phyloP scores from a whole-genome alignment of 2,888 invertebrate species.

The Campoplex capitator region DNA sequence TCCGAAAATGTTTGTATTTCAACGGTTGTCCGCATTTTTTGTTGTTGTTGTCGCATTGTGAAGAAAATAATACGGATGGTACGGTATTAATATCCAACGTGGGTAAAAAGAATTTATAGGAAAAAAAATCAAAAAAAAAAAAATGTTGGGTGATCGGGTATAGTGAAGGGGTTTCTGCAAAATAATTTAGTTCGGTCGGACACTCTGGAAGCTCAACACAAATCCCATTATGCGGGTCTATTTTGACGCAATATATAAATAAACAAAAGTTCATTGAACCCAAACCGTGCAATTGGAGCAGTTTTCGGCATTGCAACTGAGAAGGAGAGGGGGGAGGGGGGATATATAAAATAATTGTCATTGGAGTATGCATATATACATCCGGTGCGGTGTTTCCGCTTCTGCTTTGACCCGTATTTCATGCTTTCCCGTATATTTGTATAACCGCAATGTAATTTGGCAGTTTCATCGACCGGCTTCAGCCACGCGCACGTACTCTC shows the following conservation, averaged over 20 bases:
- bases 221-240: constrained; percentile 67
- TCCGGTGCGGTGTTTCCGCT: constrained; percentile 20
- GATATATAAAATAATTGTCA: constrained; percentile 64
- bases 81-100: background rate
- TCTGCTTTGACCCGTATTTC: constrained; percentile 69
- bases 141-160: constrained; percentile 4
- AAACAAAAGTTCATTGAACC: constrained; percentile 71
- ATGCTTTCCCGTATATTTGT: constrained; percentile 71
- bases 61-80: background rate
- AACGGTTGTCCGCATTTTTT: constrained; percentile 21
- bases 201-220: constrained; percentile 41
- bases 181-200: constrained; percentile 46
- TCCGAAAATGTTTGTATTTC: constrained; percentile 33
- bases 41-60: background rate
- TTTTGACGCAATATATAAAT: constrained; percentile 62
- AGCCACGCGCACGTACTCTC: constrained; percentile 35
- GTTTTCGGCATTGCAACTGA: background rate
- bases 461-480: constrained; percentile 70
- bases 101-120: background rate
- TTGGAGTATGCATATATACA: constrained; percentile 40
- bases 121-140: background rate
- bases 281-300: constrained; percentile 28
- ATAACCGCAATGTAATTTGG: constrained; percentile 73
- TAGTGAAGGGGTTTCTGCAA: constrained; percentile 12
- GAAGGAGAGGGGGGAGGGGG: background rate